Evolutionary conservation across 2,797 vertebrate genomes (phyloP), one percentile per base, ranked within the genome.

Genomic region (Brachyrhaphis roseni): DNA sequence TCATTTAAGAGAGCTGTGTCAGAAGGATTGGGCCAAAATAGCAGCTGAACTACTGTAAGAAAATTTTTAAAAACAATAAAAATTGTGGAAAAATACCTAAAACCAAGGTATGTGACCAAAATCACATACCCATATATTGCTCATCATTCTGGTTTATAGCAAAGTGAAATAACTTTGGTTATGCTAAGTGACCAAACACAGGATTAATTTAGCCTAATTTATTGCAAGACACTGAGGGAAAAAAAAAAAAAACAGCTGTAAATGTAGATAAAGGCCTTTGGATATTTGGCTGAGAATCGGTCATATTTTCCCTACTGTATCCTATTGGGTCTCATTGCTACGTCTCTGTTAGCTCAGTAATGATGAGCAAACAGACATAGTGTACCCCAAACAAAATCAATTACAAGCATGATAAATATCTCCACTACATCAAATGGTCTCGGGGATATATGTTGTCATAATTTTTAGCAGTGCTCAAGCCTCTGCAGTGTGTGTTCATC

Each of bases 381-480:
- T 91, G 90, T 84, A 88, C 84, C 77, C 83, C 82, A 91, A 91
- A 92, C 88, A 82, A 76, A 91, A 79, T 92, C 86, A 92, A 90
- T 93, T 94, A 89, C 57, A 62, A 68, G 80, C 57, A n/a, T 84
- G 86, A 92, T 91, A 84, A 92, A 89, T 93, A 89, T 91, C 90
- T 85, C 79, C 28, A 16, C 73, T 84, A 75, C 87, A 75, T 72
- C 64, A 64, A 64, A 0, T 73, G 20, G 72, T 74, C 79, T 80
- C 76, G 43, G 74, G 74, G 39, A 81, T 79, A 26, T 23, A 64
- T 55, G 55, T 45, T 76, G 85, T 88, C 82, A 75, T 76, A 70
- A 1, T 70, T 79, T 90, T 75, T 83, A 77, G 75, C 23, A 2
- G 20, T 46, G 78, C 82, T 72, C 75, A 82, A 88, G 83, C 82